Conservation (phyloP, 2,888 invertebrate genomes). For the Sphaerophoria rueppellii region DNA sequence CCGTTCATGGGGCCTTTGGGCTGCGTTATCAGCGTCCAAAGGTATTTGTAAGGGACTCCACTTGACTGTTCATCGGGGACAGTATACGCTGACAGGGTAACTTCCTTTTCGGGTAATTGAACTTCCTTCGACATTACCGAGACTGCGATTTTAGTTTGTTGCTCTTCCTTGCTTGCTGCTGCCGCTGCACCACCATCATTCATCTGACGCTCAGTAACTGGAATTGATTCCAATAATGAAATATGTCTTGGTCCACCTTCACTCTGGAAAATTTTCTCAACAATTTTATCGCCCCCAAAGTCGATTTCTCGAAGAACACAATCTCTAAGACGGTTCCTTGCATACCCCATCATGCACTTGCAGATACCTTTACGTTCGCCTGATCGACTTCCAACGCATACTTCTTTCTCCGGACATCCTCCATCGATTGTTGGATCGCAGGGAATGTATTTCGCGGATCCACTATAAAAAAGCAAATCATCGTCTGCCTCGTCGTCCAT, state of each 20-base stretch:
- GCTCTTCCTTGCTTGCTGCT: slow-evolving; percentile 78
- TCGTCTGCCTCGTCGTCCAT: slow-evolving; percentile 78
- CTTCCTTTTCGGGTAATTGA: slow-evolving; percentile 91
- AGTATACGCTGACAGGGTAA: slow-evolving; percentile 91
- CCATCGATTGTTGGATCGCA: slow-evolving; percentile 83
- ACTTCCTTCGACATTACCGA: slow-evolving; percentile 91
- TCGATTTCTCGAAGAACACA: slow-evolving; percentile 79
- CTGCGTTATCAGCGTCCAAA: slow-evolving; percentile 93
- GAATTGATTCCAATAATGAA: slow-evolving; percentile 70
- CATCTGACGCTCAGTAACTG: slow-evolving; percentile 75
- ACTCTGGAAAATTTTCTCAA: slow-evolving; percentile 70
- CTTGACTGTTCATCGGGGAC: slow-evolving; percentile 89
- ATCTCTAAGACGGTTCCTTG: slow-evolving; percentile 82
- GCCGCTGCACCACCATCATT: slow-evolving; percentile 78
- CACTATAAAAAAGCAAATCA: slow-evolving; percentile 82
- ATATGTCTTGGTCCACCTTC: slow-evolving; percentile 72
- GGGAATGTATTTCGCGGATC: slow-evolving; percentile 81
- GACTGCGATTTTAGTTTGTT: slow-evolving; percentile 87
- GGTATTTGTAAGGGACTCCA: slow-evolving; percentile 91
- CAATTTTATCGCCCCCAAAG: slow-evolving; percentile 75
- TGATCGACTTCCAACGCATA: slow-evolving; percentile 84
- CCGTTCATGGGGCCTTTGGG: slow-evolving; percentile 90
- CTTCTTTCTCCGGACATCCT: slow-evolving; percentile 87
- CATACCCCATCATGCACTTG: slow-evolving; percentile 87
- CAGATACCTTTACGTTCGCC: slow-evolving; percentile 88